A percentile compares a stretch with the other conserved stretches of the same genome.
Evolutionary conservation across 2,113 vertebrate species (phyloP).

Genomic region (Sceloporus tristichus): DNA sequence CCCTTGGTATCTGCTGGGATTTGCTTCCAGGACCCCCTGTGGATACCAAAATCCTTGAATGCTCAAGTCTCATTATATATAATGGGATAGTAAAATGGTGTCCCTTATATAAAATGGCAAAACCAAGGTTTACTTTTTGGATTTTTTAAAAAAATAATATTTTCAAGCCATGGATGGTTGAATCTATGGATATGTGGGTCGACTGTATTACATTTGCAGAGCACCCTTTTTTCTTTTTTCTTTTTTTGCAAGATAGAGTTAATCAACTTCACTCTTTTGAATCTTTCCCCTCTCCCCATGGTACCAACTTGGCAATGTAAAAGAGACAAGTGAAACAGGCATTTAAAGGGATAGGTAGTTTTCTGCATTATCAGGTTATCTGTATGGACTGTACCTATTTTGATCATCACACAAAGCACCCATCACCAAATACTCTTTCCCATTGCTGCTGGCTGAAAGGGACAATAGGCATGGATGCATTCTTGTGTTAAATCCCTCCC

Average conservation of each 20-base stretch:
- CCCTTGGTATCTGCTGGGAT: too few relatives aligned
- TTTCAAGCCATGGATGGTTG: neutral
- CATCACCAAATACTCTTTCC: neutral
- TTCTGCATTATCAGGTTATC: neutral
- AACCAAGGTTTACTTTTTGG: too few relatives aligned
- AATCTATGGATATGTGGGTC: neutral
- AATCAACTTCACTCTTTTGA: neutral
- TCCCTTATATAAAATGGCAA: too few relatives aligned
- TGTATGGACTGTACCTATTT: constrained; percentile 33
- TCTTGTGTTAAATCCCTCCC: neutral
- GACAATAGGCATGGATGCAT: neutral
- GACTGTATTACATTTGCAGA: neutral
- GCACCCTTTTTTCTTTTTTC: neutral
- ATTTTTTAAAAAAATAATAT: too few relatives aligned
- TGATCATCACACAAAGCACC: constrained; percentile 36
- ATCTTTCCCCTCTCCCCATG: neutral
- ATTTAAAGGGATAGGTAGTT: neutral
- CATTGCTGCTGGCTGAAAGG: neutral
- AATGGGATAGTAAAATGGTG: too few relatives aligned
- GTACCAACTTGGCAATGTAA: neutral
- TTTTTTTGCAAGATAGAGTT: neutral
- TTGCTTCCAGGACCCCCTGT: too few relatives aligned
- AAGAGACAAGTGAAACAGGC: neutral
- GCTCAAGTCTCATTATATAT: too few relatives aligned
- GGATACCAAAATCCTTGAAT: too few relatives aligned